These are phyloP conservation scores for Aricia artaxerxes DNA, from an alignment of 2,888 invertebrate species.

Conservation along the genomic window DNA sequence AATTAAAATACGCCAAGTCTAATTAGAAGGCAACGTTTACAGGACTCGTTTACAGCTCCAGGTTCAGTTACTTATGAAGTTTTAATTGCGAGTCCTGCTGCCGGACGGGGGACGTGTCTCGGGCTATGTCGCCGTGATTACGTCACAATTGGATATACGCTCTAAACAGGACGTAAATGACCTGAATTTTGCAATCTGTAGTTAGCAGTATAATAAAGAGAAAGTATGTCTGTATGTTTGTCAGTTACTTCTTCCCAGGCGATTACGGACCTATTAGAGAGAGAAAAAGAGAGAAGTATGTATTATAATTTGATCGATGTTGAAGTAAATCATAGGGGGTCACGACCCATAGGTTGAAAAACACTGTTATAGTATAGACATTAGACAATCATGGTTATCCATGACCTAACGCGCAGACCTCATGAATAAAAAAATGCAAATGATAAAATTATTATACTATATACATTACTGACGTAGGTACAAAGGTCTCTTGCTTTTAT, in stretches of 20 bases:
- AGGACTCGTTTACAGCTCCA: slow-evolving; percentile 56
- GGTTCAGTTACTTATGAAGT: slow-evolving; percentile 53
- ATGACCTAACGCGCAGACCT: too few relatives aligned
- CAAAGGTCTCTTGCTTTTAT: not conserved
- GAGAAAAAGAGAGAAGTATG: too few relatives aligned
- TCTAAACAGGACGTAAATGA: not conserved
- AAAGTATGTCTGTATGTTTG: too few relatives aligned
- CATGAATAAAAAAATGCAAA: not conserved
- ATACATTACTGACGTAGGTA: too few relatives aligned
- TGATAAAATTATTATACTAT: not conserved
- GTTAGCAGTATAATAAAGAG: not conserved
- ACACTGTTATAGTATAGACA: too few relatives aligned
- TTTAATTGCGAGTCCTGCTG: slow-evolving; percentile 55
- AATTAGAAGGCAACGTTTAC: slow-evolving; percentile 56
- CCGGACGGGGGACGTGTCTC: slow-evolving; percentile 34
- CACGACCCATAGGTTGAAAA: too few relatives aligned
- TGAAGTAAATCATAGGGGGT: too few relatives aligned
- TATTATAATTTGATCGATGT: too few relatives aligned
- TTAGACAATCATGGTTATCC: too few relatives aligned
- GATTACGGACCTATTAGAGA: too few relatives aligned
- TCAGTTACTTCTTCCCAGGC: too few relatives aligned
- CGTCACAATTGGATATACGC: slow-evolving; percentile 7
- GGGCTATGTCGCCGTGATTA: slow-evolving; percentile 2
- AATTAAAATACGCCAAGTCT: slow-evolving; percentile 48
- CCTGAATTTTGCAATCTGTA: not conserved